Percentiles rank a stretch among this genome's conserved stretches.
phyloP scores from a whole-genome alignment of 2,113 vertebrate species.

The Nothoprocta perdicaria region DNA sequence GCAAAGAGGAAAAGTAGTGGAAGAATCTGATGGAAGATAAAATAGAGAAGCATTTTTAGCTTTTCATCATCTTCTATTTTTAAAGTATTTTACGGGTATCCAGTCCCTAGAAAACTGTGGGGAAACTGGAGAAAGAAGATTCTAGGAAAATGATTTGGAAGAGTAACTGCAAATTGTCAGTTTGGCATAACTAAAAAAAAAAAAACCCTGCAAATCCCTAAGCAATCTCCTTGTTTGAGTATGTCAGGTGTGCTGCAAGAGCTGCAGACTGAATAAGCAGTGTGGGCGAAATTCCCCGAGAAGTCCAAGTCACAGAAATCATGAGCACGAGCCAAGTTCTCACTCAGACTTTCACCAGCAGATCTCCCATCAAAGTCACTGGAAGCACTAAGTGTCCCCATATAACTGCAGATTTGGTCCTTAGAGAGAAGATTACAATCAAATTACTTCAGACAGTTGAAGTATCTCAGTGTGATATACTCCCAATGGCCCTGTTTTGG shows the following conservation, averaged over 20 bases:
- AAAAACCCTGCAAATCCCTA: constrained; percentile 21
- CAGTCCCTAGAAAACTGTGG: neutral
- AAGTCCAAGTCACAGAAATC: neutral
- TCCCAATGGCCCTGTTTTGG: neutral
- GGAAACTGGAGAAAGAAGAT: neutral
- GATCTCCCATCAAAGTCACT: constrained; percentile 20
- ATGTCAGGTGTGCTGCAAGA: constrained; percentile 16
- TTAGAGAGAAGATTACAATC: neutral
- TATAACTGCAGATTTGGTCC: neutral
- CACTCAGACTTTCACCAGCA: neutral
- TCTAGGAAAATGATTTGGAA: neutral
- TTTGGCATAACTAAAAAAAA: neutral
- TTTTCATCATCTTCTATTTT: neutral
- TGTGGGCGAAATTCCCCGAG: neutral
- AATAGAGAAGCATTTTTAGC: neutral
- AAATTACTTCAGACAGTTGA: constrained; percentile 1
- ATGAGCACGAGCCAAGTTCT: neutral
- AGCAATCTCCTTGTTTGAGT: constrained; percentile 10
- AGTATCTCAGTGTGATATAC: neutral
- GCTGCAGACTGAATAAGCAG: constrained; percentile 7
- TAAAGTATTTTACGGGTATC: neutral
- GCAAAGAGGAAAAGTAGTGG: neutral
- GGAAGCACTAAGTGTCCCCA: neutral
- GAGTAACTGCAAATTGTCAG: neutral
- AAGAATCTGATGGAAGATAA: neutral